These are phyloP conservation scores for Lithophane semibrunnea DNA, from an alignment of 2,888 invertebrate genomes.

Conservation along the genomic window DNA sequence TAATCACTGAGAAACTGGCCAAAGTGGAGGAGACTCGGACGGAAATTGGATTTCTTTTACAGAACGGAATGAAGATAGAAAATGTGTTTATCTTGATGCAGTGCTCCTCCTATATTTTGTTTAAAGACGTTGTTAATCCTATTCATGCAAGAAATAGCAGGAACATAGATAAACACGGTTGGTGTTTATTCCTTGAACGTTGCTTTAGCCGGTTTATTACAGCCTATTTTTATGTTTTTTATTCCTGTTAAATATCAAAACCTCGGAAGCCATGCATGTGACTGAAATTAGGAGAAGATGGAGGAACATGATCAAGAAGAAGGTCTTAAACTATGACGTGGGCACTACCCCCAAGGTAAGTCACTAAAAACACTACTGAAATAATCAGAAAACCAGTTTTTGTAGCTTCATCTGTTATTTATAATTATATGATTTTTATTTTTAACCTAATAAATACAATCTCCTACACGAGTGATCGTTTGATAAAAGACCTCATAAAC, in stretches of 20 bases:
- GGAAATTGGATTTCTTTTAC: conserved; percentile 46
- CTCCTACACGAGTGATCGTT: too few relatives aligned
- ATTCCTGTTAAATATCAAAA: neutral
- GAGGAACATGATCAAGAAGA: neutral
- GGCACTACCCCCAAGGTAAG: neutral
- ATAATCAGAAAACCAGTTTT: too few relatives aligned
- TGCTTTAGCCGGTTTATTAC: neutral
- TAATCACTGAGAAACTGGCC: conserved; percentile 25
- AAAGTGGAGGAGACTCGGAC: conserved; percentile 17
- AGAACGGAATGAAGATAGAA: conserved; percentile 30
- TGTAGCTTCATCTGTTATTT: too few relatives aligned
- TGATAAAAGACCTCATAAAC: too few relatives aligned
- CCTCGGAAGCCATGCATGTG: neutral
- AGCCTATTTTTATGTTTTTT: neutral
- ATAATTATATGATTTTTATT: too few relatives aligned
- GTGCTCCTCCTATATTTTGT: conserved; percentile 8
- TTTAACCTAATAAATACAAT: too few relatives aligned
- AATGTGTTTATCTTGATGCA: conserved; percentile 6
- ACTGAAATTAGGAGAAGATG: neutral
- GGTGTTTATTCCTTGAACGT: neutral
- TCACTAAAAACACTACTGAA: too few relatives aligned
- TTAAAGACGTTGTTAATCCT: conserved; percentile 5
- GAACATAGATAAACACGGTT: neutral
- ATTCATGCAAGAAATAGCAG: neutral
- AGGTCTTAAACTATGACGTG: neutral